Percentiles rank a stretch among this genome's conserved stretches.
Evolutionary conservation across 2,888 invertebrate genomes (phyloP).

Genomic region (Subacronicta megacephala): DNA sequence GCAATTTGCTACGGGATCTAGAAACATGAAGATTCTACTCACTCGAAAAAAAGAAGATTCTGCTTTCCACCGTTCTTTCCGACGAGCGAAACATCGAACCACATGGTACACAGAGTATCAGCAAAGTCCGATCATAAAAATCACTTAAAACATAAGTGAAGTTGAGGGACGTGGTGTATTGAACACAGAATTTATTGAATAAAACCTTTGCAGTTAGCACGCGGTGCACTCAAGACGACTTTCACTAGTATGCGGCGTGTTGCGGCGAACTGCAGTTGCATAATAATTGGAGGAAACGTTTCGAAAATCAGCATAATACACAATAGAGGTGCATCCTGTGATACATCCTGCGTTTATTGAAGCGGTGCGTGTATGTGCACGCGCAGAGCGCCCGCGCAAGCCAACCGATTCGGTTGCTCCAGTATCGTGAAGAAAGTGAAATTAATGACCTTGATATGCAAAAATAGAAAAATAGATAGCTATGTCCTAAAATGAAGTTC

Average conservation of each 20-base stretch:
- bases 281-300: slow-evolving; percentile 77
- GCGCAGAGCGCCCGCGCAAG: slow-evolving; percentile 9
- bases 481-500: too few relatives aligned
- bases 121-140: slow-evolving; percentile 54
- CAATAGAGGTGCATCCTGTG: slow-evolving; percentile 68
- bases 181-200: slow-evolving; percentile 40
- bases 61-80: slow-evolving; percentile 71
- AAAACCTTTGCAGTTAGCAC: slow-evolving; percentile 40
- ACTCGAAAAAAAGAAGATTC: slow-evolving; percentile 76
- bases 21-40: slow-evolving; percentile 55
- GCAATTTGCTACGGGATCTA: too few relatives aligned
- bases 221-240: slow-evolving; percentile 60
- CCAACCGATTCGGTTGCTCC: slow-evolving; percentile 9
- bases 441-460: slow-evolving; percentile 16
- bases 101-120: slow-evolving; percentile 63
- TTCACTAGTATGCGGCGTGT: slow-evolving; percentile 63
- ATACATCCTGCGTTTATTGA: slow-evolving; percentile 66
- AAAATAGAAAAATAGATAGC: too few relatives aligned
- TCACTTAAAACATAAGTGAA: slow-evolving; percentile 61
- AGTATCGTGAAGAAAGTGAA: slow-evolving; percentile 21
- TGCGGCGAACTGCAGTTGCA: slow-evolving; percentile 51
- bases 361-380: slow-evolving; percentile 28
- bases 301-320: slow-evolving; percentile 72
- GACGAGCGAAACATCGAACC: slow-evolving; percentile 77
- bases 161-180: slow-evolving; percentile 50